Evolutionary conservation across 2,888 invertebrate species (phyloP).

Genomic region (Aspidiotus destructor): DNA sequence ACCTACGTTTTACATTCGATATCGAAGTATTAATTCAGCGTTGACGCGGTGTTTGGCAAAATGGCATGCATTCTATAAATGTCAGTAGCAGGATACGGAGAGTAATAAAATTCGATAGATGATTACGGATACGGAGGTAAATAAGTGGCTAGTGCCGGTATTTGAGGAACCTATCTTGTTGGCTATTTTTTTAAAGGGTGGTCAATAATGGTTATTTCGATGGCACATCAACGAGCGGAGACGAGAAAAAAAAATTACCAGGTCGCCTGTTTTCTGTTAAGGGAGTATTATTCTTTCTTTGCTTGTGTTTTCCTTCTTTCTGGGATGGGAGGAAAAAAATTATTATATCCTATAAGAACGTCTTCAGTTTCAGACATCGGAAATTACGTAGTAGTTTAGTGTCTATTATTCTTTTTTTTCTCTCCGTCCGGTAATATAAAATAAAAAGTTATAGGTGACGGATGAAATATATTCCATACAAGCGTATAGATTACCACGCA

Average conservation of each 20-base stretch:
- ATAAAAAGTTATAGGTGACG: no score
- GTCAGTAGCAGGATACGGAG: constrained; percentile 29
- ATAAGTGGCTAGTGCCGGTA: constrained; percentile 20
- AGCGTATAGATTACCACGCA: no score
- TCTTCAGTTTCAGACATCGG: background rate
- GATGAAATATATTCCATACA: no score
- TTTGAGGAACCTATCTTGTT: constrained; percentile 25
- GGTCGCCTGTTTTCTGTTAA: constrained; percentile 23
- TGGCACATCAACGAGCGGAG: constrained; percentile 11
- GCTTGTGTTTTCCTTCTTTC: constrained; percentile 1
- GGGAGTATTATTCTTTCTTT: constrained; percentile 25
- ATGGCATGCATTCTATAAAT: constrained; percentile 32
- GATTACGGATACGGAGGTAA: constrained; percentile 26
- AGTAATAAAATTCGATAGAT: constrained; percentile 32
- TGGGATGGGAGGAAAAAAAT: background rate
- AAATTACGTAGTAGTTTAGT: background rate
- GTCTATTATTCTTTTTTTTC: background rate
- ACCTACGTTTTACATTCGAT: no score
- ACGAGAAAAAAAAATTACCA: constrained; percentile 25
- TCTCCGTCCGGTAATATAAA: no score
- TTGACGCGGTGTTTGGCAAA: constrained; percentile 20
- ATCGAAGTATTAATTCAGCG: background rate
- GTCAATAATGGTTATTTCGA: constrained; percentile 27
- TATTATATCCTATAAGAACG: background rate
- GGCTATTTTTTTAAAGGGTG: constrained; percentile 22